These are phyloP conservation scores for Lochmaea crataegi DNA, from an alignment of 2,888 invertebrate species.

Conservation along the genomic window DNA sequence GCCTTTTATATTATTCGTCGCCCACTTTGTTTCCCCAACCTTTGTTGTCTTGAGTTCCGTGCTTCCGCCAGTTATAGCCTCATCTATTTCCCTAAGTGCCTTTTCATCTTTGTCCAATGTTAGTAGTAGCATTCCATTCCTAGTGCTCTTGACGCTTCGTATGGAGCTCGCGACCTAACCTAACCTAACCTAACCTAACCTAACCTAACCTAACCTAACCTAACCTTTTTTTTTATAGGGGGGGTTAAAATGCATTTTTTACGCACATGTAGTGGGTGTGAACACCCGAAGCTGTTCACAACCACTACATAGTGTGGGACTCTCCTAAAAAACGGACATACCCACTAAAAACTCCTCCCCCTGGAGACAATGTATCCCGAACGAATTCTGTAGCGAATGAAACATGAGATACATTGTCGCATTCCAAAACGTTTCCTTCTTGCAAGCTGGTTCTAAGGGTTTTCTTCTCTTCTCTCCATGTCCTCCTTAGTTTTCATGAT, in stretches of 20 bases:
- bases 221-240: neutral
- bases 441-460: neutral
- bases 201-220: neutral
- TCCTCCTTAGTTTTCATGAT: neutral
- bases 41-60: no score
- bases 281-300: neutral
- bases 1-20: no score
- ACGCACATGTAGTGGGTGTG: neutral
- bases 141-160: no score
- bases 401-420: neutral
- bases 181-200: no score
- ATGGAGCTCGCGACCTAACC: no score
- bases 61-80: no score
- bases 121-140: no score
- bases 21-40: no score
- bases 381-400: neutral
- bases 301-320: neutral
- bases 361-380: neutral
- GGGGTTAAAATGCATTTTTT: neutral
- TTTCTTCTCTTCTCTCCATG: neutral
- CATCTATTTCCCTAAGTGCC: no score
- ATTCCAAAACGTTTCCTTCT: neutral
- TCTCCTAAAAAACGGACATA: neutral
- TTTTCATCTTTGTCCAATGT: no score
- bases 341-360: neutral